Conservation (phyloP, 2,888 invertebrate genomes). For the Dugesia japonica region DNA sequence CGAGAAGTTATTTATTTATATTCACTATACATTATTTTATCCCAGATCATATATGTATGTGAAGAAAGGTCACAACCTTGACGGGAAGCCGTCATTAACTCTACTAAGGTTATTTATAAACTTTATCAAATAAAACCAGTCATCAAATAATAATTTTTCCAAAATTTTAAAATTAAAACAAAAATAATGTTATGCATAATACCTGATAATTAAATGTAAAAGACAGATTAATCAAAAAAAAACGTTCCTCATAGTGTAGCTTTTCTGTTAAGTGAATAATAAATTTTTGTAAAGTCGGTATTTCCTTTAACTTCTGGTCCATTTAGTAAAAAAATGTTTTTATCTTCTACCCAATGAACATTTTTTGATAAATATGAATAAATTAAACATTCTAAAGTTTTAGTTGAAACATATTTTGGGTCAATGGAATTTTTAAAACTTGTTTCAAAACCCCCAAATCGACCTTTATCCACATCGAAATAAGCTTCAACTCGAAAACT, state of each 20-base stretch:
- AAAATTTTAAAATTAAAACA: no score
- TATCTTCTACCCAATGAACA: not conserved
- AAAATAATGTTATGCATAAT: no score
- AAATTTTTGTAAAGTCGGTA: not conserved
- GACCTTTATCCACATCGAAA: constrained; percentile 5
- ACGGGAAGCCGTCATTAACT: no score
- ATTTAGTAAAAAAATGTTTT: not conserved
- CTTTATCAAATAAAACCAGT: no score
- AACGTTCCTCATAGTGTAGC: not conserved
- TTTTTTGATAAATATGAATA: not conserved
- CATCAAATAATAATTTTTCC: no score
- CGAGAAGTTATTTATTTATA: no score
- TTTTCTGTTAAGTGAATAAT: not conserved
- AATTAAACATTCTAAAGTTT: constrained; percentile 8
- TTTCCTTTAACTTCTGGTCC: not conserved
- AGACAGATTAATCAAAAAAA: not conserved
- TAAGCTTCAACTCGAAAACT: not conserved
- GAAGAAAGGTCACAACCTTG: no score
- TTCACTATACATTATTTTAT: no score
- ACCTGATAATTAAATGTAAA: not conserved
- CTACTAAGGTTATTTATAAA: no score
- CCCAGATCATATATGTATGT: no score
- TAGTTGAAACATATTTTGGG: not conserved
- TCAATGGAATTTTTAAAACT: not conserved
- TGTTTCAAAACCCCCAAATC: not conserved